A percentile compares a stretch with the other conserved stretches of the same genome.
Conservation (phyloP, 1,140 invertebrate species). For the Eurosta solidaginis region DNA sequence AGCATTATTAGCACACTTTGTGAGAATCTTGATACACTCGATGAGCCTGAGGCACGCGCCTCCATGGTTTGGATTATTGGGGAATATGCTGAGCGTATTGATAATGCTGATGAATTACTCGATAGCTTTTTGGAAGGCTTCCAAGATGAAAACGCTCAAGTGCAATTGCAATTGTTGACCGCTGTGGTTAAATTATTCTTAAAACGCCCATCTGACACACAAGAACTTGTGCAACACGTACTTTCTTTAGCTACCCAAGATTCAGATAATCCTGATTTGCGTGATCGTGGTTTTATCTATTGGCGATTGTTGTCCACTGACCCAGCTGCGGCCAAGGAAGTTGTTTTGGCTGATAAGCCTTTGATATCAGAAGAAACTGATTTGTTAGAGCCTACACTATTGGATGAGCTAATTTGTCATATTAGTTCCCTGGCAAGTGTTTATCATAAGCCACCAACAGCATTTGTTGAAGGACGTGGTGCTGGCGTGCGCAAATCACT, state of each 20-base stretch:
- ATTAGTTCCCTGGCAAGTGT: conserved; percentile 98
- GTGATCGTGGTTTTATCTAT: conserved; percentile 99
- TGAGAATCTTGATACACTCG: conserved; percentile 97
- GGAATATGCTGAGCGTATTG: conserved; percentile 98
- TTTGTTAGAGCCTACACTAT: conserved; percentile 93
- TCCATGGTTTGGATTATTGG: conserved; percentile 99
- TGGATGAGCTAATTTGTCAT: conserved; percentile 99
- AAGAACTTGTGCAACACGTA: conserved; percentile 95
- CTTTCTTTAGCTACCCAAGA: conserved; percentile 94
- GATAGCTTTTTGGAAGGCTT: conserved; percentile 99
- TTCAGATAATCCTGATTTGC: conserved; percentile 98
- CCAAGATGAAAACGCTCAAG: conserved; percentile 99
- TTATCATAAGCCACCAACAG: conserved; percentile 98
- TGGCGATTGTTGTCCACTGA: conserved; percentile 98
- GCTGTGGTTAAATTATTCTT: conserved; percentile 99
- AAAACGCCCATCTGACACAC: conserved; percentile 96
- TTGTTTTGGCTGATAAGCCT: conserved; percentile 99
- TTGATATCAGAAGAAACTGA: conserved; percentile 99
- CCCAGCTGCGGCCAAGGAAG: conserved; percentile 98
- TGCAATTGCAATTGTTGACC: conserved; percentile 94
- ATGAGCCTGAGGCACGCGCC: conserved; percentile 98
- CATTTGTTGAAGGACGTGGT: conserved; percentile 91
- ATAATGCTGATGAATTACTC: conserved; percentile 97
- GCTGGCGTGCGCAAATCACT: conserved; percentile 72
- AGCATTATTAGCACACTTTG: conserved; percentile 99